Evolutionary conservation across 2,113 vertebrate genomes (phyloP).

Genomic region (Onychostoma macrolepis): DNA sequence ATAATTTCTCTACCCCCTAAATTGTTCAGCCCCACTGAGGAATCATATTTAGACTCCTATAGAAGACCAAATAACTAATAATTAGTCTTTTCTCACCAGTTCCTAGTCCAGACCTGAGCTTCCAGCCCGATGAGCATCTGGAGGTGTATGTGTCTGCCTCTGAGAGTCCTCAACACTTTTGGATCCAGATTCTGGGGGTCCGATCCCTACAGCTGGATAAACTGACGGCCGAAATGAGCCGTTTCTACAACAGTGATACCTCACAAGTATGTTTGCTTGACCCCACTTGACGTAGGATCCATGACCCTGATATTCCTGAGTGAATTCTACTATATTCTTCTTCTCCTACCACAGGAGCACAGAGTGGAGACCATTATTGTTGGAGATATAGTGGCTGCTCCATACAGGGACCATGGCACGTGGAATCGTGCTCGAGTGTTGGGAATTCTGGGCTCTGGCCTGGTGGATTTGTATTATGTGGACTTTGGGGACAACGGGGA

Average conservation of each 20-base stretch:
- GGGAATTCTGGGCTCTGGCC: conserved; percentile 74
- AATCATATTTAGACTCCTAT: not conserved
- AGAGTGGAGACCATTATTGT: conserved; percentile 68
- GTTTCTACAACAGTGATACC: conserved; percentile 73
- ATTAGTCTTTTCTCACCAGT: conserved; percentile 69
- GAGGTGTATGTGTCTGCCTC: conserved; percentile 89
- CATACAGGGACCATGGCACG: conserved; percentile 66
- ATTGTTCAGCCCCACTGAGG: not conserved
- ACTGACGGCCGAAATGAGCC: conserved; percentile 85
- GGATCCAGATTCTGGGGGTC: conserved; percentile 88
- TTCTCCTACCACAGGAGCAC: conserved; percentile 68
- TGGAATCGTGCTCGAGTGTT: conserved; percentile 89
- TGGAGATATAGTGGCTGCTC: conserved; percentile 89
- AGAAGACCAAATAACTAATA: not conserved
- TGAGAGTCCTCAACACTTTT: conserved; percentile 88
- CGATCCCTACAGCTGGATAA: conserved; percentile 87
- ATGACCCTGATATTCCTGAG: not conserved
- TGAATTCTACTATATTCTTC: not conserved
- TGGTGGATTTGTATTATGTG: conserved; percentile 85
- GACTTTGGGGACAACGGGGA: conserved; percentile 90
- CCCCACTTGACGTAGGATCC: not conserved
- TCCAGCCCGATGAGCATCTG: conserved; percentile 84
- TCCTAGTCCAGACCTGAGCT: conserved; percentile 88
- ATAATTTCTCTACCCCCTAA: not conserved
- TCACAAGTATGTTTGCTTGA: conserved; percentile 63